Conservation (phyloP, 2,888 invertebrate species). For the Pristionchus japonicus region DNA sequence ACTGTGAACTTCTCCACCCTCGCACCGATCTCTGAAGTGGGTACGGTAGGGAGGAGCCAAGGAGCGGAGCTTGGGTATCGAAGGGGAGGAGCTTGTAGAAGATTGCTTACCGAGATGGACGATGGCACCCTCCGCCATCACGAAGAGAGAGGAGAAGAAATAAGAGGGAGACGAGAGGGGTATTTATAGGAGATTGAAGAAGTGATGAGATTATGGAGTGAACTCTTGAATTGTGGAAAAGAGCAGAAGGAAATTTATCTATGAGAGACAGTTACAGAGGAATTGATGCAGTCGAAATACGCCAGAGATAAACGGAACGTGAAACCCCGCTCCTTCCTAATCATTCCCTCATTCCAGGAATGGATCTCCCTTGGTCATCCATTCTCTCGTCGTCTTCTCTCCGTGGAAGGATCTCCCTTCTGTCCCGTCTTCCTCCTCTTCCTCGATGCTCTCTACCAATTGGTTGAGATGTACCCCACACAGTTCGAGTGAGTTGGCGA, state of each 20-base stretch:
- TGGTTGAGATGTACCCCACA: constrained; percentile 88
- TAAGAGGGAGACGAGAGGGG: neutral
- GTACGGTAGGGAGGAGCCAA: neutral
- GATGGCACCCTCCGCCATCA: constrained; percentile 14
- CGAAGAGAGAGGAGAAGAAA: neutral
- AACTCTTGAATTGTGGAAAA: too few species aligned
- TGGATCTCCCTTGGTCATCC: constrained; percentile 80
- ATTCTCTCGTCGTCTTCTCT: constrained; percentile 59
- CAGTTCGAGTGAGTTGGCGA: constrained; percentile 75
- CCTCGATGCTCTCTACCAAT: constrained; percentile 93
- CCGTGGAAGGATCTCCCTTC: constrained; percentile 45
- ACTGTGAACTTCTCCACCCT: constrained; percentile 39
- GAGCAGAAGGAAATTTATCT: too few species aligned
- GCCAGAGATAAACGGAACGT: neutral
- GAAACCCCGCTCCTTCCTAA: neutral
- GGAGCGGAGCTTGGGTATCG: too few species aligned
- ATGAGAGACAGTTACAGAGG: too few species aligned
- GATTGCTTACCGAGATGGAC: constrained; percentile 5
- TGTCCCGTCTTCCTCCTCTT: constrained; percentile 89
- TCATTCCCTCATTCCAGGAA: constrained; percentile 81
- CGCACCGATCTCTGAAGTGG: constrained; percentile 40
- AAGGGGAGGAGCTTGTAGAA: neutral
- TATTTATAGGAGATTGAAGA: neutral
- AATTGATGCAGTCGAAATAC: too few species aligned
- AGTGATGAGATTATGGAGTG: neutral